phyloP scores from a whole-genome alignment of 2,888 invertebrate species.

The Melinopterus prodromus region DNA sequence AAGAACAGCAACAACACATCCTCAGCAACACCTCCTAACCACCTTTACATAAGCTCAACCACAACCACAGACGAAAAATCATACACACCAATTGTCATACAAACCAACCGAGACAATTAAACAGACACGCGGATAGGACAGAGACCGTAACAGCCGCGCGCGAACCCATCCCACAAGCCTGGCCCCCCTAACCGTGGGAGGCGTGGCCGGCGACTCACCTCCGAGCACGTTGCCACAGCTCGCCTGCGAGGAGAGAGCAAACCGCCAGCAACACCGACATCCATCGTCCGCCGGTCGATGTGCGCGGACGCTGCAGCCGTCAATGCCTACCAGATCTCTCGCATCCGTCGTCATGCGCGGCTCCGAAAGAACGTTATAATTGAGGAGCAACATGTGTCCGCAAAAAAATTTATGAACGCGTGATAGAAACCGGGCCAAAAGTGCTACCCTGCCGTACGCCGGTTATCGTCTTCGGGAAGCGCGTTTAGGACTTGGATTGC shows the following conservation, averaged over 20 bases:
- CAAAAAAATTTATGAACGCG: neutral
- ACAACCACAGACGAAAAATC: neutral
- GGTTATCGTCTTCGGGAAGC: constrained; percentile 6
- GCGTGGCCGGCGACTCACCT: constrained; percentile 48
- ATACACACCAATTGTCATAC: constrained; percentile 25
- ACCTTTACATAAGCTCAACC: neutral
- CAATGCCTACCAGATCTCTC: neutral
- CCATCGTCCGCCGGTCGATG: constrained; percentile 53
- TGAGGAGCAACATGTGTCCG: neutral
- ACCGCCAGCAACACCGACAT: constrained; percentile 53
- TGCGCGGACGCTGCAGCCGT: constrained; percentile 53
- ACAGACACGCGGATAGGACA: constrained; percentile 53
- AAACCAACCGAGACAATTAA: constrained; percentile 47
- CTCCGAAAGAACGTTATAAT: neutral
- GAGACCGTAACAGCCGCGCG: constrained; percentile 47
- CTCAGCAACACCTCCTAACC: neutral
- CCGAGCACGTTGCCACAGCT: constrained; percentile 47
- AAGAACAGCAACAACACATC: no score
- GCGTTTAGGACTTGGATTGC: neutral
- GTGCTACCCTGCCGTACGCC: constrained; percentile 10
- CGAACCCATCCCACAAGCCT: constrained; percentile 44
- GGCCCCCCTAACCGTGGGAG: constrained; percentile 49
- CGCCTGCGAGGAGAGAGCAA: neutral
- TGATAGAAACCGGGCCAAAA: neutral
- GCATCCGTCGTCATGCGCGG: constrained; percentile 45